Percentiles rank a stretch among this genome's conserved stretches.
phyloP scores from a whole-genome alignment of 2,797 vertebrate genomes.

The Tamandua tetradactyla region DNA sequence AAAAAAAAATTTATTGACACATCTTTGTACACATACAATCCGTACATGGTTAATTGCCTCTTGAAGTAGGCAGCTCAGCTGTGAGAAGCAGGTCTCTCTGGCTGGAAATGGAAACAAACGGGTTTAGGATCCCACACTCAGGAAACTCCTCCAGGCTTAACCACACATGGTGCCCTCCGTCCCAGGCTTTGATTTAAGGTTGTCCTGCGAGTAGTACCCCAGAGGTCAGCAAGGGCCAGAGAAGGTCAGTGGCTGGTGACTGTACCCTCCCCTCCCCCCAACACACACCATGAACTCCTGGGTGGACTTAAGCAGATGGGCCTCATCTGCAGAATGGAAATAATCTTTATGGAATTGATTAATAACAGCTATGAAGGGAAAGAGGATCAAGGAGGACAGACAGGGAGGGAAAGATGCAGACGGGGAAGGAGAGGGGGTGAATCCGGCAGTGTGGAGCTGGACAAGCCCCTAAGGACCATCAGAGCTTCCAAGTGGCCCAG shows the following conservation, averaged over 20 bases:
- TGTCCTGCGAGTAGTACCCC: not conserved
- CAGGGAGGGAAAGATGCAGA: not conserved
- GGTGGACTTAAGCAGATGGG: not conserved
- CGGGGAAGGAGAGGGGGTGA: accelerated
- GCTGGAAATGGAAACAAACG: not conserved
- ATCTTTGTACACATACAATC: no score
- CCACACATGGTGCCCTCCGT: not conserved
- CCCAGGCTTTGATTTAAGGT: not conserved
- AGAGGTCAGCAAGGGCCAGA: not conserved
- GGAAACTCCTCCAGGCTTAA: not conserved
- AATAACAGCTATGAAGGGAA: not conserved
- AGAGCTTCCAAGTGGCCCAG: not conserved
- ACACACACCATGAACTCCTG: not conserved
- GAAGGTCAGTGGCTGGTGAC: not conserved
- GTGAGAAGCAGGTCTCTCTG: not conserved
- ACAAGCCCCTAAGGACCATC: not conserved
- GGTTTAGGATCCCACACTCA: not conserved
- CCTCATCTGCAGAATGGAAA: constrained; percentile 8
- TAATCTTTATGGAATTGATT: not conserved
- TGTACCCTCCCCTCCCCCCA: not conserved
- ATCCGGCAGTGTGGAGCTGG: not conserved
- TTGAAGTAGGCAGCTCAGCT: not conserved
- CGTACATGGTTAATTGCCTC: no score
- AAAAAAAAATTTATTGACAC: no score
- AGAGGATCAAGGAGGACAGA: not conserved